Base-by-base conservation (phyloP, 2,888 invertebrate genomes). In the Agrochola lota region DNA sequence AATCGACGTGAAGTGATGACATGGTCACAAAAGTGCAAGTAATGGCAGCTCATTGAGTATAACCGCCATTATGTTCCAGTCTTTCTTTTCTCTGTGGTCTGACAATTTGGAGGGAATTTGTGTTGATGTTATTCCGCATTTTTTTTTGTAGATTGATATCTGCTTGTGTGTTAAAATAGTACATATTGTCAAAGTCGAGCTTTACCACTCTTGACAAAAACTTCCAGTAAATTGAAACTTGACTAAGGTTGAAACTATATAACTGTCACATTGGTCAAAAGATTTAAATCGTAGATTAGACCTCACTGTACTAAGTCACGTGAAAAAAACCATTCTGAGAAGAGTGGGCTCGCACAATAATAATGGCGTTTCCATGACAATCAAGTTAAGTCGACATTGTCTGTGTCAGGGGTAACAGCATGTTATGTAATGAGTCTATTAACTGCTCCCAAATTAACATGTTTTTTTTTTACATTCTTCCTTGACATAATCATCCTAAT, bases 21-120 rank as follows among this genome's bases (percentile, higher is more conserved):
- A 78, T 85, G 83, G 87, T 71, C 70, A 71, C 64, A 69, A 83
- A 83, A 82, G 62, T 82, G 85, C 83, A 82, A 83, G 83, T 83
- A 82, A 85, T 71, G 85, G 70, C 70, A 85, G 67, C 77, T 83
- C 85, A 83, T 83, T 55, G 83, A 40, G 62, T 73, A 73, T 83
- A 67, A 77, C 49, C 46, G 82, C 86, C 60, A 77, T 82, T 83
- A 77, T 68, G 85, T 35, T 30, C 55, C 59, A 69, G 64, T 40
- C 35, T 79, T 71, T 49, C 62, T 71, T 74, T 77, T 70, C 30
- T 74, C 11, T 62, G 46, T 64, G 55, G 71, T 75, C 66, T 26
- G 55, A 84, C 26, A 57, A 60, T 67, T 63, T 75, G 43, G 46
- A 62, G 17, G 69, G 46, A 64, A 40, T 78, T 78, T 63, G 11